Conservation (phyloP, 1,140 invertebrate genomes). For the Drosophila aff. region DNA sequence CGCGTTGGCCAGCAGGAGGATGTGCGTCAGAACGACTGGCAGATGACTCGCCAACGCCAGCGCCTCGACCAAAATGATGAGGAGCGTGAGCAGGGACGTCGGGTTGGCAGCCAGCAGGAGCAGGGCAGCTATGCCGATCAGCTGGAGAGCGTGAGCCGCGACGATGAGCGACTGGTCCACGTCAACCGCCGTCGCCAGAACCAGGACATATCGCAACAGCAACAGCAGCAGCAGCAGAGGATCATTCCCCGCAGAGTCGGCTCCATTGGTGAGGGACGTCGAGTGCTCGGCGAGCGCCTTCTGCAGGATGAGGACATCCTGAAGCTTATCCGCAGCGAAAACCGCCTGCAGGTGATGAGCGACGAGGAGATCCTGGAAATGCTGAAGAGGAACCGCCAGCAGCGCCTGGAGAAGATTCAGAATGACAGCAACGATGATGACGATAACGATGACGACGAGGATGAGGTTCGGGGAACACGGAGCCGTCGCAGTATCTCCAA, state of each 20-base stretch:
- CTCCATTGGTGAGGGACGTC: constrained; percentile 56
- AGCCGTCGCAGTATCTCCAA: constrained; percentile 52
- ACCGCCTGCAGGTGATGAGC: constrained; percentile 41
- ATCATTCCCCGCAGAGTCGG: constrained; percentile 20
- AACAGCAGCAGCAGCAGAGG: constrained; percentile 36
- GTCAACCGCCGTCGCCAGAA: constrained; percentile 51
- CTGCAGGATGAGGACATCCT: constrained; percentile 57
- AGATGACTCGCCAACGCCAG: constrained; percentile 15
- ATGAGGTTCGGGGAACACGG: constrained; percentile 28
- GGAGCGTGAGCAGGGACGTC: constrained; percentile 5
- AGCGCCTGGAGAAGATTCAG: constrained; percentile 8
- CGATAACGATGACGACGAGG: constrained; percentile 9
- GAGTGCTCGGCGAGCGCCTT: constrained; percentile 33
- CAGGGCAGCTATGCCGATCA: constrained; percentile 29
- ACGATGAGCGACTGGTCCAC: constrained; percentile 54
- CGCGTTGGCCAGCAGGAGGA: constrained; percentile 30
- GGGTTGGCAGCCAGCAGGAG: constrained; percentile 1
- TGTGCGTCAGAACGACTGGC: constrained; percentile 18
- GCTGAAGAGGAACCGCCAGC: constrained; percentile 47
- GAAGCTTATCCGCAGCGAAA: constrained; percentile 50
- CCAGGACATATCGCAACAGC: constrained; percentile 15
- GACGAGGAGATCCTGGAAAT: constrained; percentile 61
- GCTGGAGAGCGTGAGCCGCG: constrained; percentile 43
- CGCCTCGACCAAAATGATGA: constrained; percentile 2
- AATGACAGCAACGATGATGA: constrained; percentile 14